Evolutionary conservation across 2,113 vertebrate genomes (phyloP), one percentile per base, ranked within the genome.

Genomic region (Telmatochromis brachygnathus): DNA sequence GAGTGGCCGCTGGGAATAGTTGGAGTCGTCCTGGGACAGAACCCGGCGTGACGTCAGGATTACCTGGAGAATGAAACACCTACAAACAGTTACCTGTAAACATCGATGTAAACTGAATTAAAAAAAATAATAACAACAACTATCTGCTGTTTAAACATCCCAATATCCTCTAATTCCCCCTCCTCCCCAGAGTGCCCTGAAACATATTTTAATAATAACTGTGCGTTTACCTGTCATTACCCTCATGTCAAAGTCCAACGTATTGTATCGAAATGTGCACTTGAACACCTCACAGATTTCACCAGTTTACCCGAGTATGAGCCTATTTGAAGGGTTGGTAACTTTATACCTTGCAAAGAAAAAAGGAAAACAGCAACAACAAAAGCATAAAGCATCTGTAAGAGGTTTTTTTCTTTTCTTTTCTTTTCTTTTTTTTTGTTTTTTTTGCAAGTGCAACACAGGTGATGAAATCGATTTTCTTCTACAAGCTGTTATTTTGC

Each of bases 1-100:
- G 30, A 60, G 54, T 1, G 70, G 33, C 21, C 19, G 23, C 62
- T 77, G 77, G 84, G 84, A 90, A 62, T 51, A 51, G 75, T 85
- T 83, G 86, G 83, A 93, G 62, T 82, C 21, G 65, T 91, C 88
- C 84, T 91, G 90, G 88, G 86, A 93, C 84, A 53, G 83, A 90
- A 90, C 19, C 83, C 87, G 89, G 35, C 7, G 5, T 95, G 90
- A 94, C 93, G 93, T 94, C 84, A 90, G 23, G 2, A 7, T 84
- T 86, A 96, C 96, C 95, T 97, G 96, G 39, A 28, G 28, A 73
- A 9, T 4, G 28, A 68, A 89, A 86, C 89, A 88, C 90, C 86
- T 88, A 62, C 56, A 75, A 77, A n/a, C 9, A 26, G 1, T 12
- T 21, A 9, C 15, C 4, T 9, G 4, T 15, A 9, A 55, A 73